Evolutionary conservation across 2,888 invertebrate species (phyloP).

Genomic region (Erpobdella octoculata): DNA sequence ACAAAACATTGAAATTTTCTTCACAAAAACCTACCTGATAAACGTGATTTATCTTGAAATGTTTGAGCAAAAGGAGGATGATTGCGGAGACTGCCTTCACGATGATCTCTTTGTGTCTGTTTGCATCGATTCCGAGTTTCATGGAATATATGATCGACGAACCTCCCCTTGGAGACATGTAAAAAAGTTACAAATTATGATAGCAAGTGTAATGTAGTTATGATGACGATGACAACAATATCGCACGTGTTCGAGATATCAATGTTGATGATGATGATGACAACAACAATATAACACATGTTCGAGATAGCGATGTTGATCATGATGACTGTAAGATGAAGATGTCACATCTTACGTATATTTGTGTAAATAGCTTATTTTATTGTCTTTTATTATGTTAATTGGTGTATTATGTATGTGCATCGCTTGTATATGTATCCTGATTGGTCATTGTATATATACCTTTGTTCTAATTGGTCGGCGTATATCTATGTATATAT

Average conservation of each 20-base stretch:
- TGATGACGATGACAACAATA: neutral
- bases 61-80: constrained; percentile 81
- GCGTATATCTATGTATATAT: too few species aligned
- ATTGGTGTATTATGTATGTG: too few species aligned
- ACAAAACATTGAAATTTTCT: too few species aligned
- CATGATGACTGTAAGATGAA: too few species aligned
- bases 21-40: too few species aligned
- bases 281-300: neutral
- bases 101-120: constrained; percentile 94
- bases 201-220: neutral
- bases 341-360: too few species aligned
- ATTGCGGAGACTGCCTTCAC: constrained; percentile 72
- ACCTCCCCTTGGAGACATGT: neutral
- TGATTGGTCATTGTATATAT: too few species aligned
- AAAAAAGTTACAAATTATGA: neutral
- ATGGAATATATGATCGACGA: constrained; percentile 73
- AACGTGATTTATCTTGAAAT: constrained; percentile 91
- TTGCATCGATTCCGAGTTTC: constrained; percentile 91
- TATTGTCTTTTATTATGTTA: too few species aligned
- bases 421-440: too few species aligned
- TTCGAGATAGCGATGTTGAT: neutral
- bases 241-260: neutral
- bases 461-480: too few species aligned
- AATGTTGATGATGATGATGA: too few species aligned
- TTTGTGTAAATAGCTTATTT: too few species aligned